phyloP scores from a whole-genome alignment of 1,140 invertebrate genomes.

The Rhagoletis zephyria region DNA sequence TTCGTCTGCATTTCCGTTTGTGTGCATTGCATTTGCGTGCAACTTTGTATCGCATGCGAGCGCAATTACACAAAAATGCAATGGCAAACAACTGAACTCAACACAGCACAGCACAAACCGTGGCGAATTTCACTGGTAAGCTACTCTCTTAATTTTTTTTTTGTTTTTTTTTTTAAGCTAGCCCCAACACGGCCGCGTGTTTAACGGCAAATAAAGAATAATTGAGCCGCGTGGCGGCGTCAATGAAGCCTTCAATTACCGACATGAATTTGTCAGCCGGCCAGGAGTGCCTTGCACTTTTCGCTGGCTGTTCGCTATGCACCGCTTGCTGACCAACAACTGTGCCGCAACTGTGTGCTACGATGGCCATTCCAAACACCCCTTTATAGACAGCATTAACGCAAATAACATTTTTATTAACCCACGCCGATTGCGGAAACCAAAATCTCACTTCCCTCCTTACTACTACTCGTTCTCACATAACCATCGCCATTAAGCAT shows the following conservation, averaged over 20 bases:
- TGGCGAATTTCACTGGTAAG: not conserved
- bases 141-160: not conserved
- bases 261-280: slow-evolving; percentile 37
- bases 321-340: too few species aligned
- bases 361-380: not conserved
- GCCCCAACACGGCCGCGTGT: not conserved
- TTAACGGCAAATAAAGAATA: slow-evolving; percentile 30
- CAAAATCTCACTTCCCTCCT: not conserved
- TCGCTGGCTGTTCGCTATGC: not conserved
- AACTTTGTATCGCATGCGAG: slow-evolving; percentile 40
- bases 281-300: not conserved
- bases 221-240: not conserved
- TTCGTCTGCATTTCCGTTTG: slow-evolving; percentile 34
- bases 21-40: slow-evolving; percentile 31
- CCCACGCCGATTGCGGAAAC: not conserved
- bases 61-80: slow-evolving; percentile 42
- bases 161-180: too few species aligned
- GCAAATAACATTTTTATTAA: slow-evolving; percentile 44
- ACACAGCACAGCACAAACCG: not conserved
- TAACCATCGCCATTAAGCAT: not conserved
- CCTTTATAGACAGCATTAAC: slow-evolving; percentile 10
- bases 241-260: slow-evolving; percentile 40
- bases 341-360: too few species aligned
- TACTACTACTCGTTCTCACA: not conserved
- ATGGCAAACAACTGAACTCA: slow-evolving; percentile 23